A percentile compares a stretch with the other conserved stretches of the same genome.
Conservation (phyloP, 2,797 vertebrate genomes). For the Dendrocincla fuliginosa region DNA sequence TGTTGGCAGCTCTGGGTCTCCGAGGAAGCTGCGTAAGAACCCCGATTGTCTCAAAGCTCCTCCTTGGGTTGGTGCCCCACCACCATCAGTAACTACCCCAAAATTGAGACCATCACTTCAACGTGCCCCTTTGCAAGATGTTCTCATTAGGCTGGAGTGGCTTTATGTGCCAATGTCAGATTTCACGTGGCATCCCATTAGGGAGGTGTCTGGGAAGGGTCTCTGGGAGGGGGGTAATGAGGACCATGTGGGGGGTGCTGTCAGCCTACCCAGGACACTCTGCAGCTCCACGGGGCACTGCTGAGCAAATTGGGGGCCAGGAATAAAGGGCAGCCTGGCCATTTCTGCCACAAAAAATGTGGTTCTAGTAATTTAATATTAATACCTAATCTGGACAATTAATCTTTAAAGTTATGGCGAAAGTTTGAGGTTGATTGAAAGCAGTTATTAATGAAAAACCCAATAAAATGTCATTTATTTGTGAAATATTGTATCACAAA, state of each 20-base stretch:
- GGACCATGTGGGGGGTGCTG: slow-evolving; percentile 82
- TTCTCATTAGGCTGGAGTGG: slow-evolving; percentile 42
- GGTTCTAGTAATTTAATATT: slow-evolving; percentile 78
- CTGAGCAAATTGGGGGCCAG: slow-evolving; percentile 86
- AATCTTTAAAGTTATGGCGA: neutral
- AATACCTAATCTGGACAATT: slow-evolving; percentile 54
- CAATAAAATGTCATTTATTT: neutral
- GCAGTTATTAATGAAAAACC: neutral
- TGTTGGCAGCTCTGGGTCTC: slow-evolving; percentile 63
- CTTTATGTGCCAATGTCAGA: slow-evolving; percentile 61
- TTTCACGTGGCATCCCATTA: slow-evolving; percentile 75
- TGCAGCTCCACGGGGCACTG: slow-evolving; percentile 75
- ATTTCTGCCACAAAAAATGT: slow-evolving; percentile 74
- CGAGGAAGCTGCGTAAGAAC: slow-evolving; percentile 3
- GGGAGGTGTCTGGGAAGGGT: slow-evolving; percentile 72
- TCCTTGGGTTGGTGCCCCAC: neutral
- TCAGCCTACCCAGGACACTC: slow-evolving; percentile 75
- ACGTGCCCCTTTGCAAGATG: slow-evolving; percentile 29
- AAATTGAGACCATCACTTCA: neutral
- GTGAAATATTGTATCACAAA: neutral
- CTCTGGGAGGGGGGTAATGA: slow-evolving; percentile 77
- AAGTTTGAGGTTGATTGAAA: slow-evolving; percentile 40
- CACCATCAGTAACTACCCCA: slow-evolving; percentile 9
- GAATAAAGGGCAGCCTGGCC: slow-evolving; percentile 79
- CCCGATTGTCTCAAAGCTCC: neutral